Evolutionary conservation across 2,888 invertebrate species (phyloP).

Genomic region (Lasioglossum villosulum): DNA sequence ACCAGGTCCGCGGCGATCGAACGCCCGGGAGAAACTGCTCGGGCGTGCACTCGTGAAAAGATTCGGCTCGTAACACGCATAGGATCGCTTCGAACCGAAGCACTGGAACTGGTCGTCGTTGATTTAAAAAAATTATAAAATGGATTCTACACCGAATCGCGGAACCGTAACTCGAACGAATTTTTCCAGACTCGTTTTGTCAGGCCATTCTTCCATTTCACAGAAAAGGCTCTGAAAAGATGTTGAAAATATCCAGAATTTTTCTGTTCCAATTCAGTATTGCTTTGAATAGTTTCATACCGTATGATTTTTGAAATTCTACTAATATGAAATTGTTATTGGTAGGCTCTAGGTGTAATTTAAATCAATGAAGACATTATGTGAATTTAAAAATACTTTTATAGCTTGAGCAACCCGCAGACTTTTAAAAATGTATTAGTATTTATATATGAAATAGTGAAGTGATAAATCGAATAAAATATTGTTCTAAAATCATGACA

Average conservation of each 20-base stretch:
- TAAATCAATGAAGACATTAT: too few species aligned
- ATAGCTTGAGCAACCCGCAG: too few species aligned
- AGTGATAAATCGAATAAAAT: too few species aligned
- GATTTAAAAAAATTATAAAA: background rate
- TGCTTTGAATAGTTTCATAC: background rate
- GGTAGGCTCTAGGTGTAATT: too few species aligned
- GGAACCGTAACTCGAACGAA: background rate
- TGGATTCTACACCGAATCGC: background rate
- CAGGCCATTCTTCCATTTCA: too few species aligned
- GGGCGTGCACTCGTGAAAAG: conserved; percentile 52
- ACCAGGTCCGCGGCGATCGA: background rate
- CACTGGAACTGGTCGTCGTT: background rate
- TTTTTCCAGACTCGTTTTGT: background rate
- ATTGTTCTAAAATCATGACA: too few species aligned
- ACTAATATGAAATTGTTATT: too few species aligned
- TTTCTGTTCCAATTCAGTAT: background rate
- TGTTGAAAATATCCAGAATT: background rate
- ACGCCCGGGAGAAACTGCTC: conserved; percentile 25
- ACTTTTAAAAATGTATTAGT: too few species aligned
- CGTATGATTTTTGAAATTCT: too few species aligned
- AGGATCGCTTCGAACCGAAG: conserved; percentile 51
- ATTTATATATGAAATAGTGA: too few species aligned
- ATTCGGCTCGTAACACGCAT: conserved; percentile 32
- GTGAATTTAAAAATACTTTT: too few species aligned
- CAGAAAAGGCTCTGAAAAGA: background rate